Conservation (phyloP, 2,113 vertebrate genomes). For the Chloropsis cyanopogon region DNA sequence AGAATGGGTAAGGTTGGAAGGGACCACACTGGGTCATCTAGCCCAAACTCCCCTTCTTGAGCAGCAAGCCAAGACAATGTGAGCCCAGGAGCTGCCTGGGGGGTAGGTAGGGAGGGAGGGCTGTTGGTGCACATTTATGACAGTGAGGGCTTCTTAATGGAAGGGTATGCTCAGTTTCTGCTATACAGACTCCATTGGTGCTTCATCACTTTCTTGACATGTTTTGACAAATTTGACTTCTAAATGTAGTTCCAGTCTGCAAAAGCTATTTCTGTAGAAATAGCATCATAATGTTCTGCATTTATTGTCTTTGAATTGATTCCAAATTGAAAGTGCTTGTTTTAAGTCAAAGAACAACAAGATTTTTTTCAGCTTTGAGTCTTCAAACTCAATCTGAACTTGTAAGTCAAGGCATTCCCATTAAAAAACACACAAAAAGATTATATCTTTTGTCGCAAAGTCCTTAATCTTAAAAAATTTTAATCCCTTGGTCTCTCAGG, state of each 20-base stretch:
- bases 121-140: not conserved
- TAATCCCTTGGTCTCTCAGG: not conserved
- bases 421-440: not conserved
- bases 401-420: not conserved
- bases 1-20: not conserved
- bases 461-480: not conserved
- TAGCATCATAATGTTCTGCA: not conserved
- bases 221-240: constrained; percentile 40
- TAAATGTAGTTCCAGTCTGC: not conserved
- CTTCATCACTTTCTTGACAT: constrained; percentile 1
- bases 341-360: not conserved
- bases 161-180: not conserved
- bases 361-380: not conserved
- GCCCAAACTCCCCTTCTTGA: not conserved
- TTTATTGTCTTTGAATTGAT: constrained; percentile 14
- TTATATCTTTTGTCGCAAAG: not conserved
- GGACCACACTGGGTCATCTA: too few species aligned
- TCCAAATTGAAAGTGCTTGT: not conserved
- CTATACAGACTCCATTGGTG: not conserved
- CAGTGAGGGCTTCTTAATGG: not conserved
- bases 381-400: not conserved
- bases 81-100: not conserved
- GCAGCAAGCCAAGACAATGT: not conserved
- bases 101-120: not conserved
- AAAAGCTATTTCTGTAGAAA: constrained; percentile 21